Conservation (phyloP, 2,113 vertebrate genomes). For the Laterallus jamaicensis region DNA sequence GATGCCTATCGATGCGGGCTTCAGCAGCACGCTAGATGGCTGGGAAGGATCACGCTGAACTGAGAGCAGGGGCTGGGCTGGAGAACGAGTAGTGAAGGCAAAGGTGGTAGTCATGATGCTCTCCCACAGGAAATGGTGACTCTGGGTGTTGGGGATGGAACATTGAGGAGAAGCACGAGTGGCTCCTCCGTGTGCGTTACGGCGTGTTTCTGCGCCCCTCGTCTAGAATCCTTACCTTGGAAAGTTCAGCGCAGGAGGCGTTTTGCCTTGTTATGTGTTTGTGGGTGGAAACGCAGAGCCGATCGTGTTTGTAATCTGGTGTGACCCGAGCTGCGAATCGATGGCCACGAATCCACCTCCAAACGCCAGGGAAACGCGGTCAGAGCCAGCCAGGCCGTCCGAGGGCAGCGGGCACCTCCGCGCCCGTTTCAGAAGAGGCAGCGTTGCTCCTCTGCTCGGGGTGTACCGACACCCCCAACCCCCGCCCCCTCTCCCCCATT, state of each 20-base stretch:
- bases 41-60: not conserved
- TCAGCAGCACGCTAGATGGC: not conserved
- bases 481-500: no score
- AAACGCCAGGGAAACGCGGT: not conserved
- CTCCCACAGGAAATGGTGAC: not conserved
- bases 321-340: not conserved
- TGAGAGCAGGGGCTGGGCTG: not conserved
- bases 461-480: not conserved
- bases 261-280: not conserved
- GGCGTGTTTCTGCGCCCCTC: not conserved
- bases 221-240: not conserved
- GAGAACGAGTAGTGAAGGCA: not conserved
- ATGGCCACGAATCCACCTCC: conserved; percentile 10
- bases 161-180: not conserved
- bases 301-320: not conserved
- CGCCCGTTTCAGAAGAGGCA: not conserved
- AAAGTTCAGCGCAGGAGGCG: not conserved
- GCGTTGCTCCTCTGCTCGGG: not conserved
- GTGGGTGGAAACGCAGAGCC: not conserved
- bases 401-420: fast-evolving
- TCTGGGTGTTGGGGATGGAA: not conserved
- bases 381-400: not conserved
- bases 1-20: not conserved
- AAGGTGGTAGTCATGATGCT: not conserved
- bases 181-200: not conserved